Evolutionary conservation across 2,888 invertebrate species (phyloP).

Genomic region (Nebria salina): DNA sequence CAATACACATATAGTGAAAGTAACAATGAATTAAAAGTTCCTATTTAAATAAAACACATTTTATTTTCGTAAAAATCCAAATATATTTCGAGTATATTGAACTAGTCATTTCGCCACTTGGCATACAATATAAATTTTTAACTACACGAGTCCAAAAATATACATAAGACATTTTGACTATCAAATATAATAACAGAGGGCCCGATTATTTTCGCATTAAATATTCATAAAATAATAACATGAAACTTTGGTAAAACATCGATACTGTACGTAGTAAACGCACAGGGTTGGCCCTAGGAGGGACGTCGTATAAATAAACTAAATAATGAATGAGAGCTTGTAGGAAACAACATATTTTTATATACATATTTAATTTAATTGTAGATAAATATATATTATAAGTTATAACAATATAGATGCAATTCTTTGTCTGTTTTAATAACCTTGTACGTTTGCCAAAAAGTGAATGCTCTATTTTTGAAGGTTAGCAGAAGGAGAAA

Average conservation of each 20-base stretch:
- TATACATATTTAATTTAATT: not conserved
- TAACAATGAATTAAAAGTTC: not conserved
- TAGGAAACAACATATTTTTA: not conserved
- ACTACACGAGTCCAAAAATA: not conserved
- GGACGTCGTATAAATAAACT: not conserved
- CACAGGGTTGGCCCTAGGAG: not conserved
- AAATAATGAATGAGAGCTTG: not conserved
- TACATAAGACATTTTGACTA: not conserved
- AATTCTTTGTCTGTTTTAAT: slow-evolving; percentile 17
- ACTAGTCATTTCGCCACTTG: not conserved
- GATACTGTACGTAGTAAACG: not conserved
- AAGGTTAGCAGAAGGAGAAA: slow-evolving; percentile 42
- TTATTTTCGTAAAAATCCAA: not conserved
- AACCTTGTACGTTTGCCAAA: slow-evolving; percentile 39
- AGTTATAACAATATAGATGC: not conserved
- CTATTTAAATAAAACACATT: not conserved
- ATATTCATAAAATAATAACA: slow-evolving; percentile 1
- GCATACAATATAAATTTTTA: not conserved
- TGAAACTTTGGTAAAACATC: not conserved
- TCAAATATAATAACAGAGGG: not conserved
- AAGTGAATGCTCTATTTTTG: slow-evolving; percentile 37
- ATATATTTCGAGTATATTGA: not conserved
- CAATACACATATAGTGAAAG: not conserved
- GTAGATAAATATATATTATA: not conserved
- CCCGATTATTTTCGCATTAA: not conserved